Evolutionary conservation across 2,113 vertebrate genomes (phyloP), one percentile per base, ranked within the genome.

Genomic region (Strix uralensis): DNA sequence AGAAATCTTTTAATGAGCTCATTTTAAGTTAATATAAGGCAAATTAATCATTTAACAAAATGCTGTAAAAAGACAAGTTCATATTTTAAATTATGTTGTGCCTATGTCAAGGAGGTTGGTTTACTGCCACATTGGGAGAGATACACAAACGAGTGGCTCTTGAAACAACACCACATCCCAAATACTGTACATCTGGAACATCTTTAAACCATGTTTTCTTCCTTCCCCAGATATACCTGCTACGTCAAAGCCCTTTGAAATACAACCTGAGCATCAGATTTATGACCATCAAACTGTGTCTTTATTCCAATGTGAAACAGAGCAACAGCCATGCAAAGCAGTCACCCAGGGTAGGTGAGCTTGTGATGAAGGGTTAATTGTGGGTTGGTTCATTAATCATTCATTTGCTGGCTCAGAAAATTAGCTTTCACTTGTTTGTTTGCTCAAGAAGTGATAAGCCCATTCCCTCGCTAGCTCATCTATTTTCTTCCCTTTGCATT

Each of bases 11-110:
- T 98, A 98, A 98, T 97, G 97, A 97, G 97, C 97, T 97, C 98
- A 94, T 98, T 98, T 98, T 97, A 96, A 98, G 98, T 98, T 98
- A 98, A 98, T 98, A 98, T 73, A 94, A 97, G 96, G 95, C 96
- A 98, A 98, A 98, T 98, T 97, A 97, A 98, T 98, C 98, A 98
- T 95, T 98, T 98, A 97, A 94, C 97, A 90, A 88, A 97, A 97
- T 36, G 88, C 62, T 10, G 73, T 82, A 94, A 95, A 83, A 89
- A 95, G 95, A 96, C 84, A 94, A 96, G 95, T 96, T 91, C 95
- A 46, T 95, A 74, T 97, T 96, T 97, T 93, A 91, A 95, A 92
- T 58, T 38, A 83, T 65, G 87, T 92, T 97, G 92, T 95, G 92
- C 90, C 52, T 62, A 2, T 62, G 96, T 96, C 94, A 90, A 52